Evolutionary conservation across 2,113 vertebrate species (phyloP), one percentile per base, ranked within the genome.

Genomic region (Isurus oxyrinchus): DNA sequence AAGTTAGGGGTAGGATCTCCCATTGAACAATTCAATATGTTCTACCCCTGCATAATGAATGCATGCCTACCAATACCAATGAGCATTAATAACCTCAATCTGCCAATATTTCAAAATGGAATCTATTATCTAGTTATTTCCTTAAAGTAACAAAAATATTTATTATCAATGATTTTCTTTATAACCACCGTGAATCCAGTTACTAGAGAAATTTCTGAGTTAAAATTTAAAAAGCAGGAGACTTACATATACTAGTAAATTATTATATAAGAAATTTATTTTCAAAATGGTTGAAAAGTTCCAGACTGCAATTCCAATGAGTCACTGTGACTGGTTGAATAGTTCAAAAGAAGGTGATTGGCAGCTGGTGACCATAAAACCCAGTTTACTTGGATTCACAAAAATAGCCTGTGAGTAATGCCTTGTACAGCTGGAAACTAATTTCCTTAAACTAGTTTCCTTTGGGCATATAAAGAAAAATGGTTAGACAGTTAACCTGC

Each of bases 371-470:
- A 25, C 44, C 63, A 67, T 21, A 95, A 95, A 95, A 35, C 23
- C 66, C 25, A 95, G 23, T 53, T 95, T 72, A 35, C 44, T 95
- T 95, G 44, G 27, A 95, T 72, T 95, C 35, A n/a, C 67, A 95
- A 95, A 95, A 95, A 95, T 95, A 95, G 67, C 13, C 44, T 72
- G 66, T 69, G 66, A 72, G 67, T 72, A 69, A 95, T 49, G 40
- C 69, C 25, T 53, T 72, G 44, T 72, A 35, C 44, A 53, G 67
- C 94, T 95, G 94, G 44, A 72, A 69, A 40, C 67, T 72, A 72
- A 95, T 95, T 95, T 95, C 44, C 66, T 31, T 95, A 76, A 95
- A 95, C 53, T 49, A 72, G 27, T 49, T 95, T 76, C 67, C 94
- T 72, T 95, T 72, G 44, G 49, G 44, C 66, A 76, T 72, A 53